Conservation (phyloP, 2,888 invertebrate species). For the Mystacides longicornis region DNA sequence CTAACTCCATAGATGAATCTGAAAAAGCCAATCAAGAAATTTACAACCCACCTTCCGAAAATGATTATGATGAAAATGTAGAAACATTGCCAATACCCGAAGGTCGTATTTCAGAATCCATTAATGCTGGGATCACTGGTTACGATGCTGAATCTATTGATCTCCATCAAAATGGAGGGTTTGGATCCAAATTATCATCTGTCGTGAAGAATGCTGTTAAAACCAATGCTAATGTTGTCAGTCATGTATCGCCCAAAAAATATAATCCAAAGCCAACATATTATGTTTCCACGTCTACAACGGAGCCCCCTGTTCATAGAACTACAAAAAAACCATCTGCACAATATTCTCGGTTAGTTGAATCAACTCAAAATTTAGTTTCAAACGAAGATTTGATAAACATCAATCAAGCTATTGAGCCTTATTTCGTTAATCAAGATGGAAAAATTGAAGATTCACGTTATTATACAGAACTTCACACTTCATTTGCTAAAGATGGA, state of each 20-base stretch:
- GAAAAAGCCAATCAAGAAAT: background rate
- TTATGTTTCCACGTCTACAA: conserved; percentile 6
- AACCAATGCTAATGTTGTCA: background rate
- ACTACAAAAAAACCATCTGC: conserved; percentile 2
- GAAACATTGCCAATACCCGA: conserved; percentile 6
- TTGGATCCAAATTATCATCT: conserved; percentile 13
- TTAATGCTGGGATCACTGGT: conserved; percentile 14
- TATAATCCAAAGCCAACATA: background rate
- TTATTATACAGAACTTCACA: conserved; percentile 4
- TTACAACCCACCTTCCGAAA: background rate
- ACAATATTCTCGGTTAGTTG: conserved; percentile 43
- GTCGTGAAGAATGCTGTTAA: background rate
- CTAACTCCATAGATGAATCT: background rate
- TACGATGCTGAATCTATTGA: conserved; percentile 6
- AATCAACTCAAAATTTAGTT: conserved; percentile 53
- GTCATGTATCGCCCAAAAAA: background rate
- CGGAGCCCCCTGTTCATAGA: conserved; percentile 11
- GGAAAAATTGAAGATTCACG: background rate
- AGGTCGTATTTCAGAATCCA: conserved; percentile 9
- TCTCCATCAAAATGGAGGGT: conserved; percentile 11
- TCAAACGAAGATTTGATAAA: conserved; percentile 56
- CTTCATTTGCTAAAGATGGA: background rate
- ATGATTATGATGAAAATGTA: background rate
- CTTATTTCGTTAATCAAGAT: conserved; percentile 12
- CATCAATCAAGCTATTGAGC: conserved; percentile 49